phyloP scores from a whole-genome alignment of 2,113 vertebrate genomes.

The Ciconia stormi region DNA sequence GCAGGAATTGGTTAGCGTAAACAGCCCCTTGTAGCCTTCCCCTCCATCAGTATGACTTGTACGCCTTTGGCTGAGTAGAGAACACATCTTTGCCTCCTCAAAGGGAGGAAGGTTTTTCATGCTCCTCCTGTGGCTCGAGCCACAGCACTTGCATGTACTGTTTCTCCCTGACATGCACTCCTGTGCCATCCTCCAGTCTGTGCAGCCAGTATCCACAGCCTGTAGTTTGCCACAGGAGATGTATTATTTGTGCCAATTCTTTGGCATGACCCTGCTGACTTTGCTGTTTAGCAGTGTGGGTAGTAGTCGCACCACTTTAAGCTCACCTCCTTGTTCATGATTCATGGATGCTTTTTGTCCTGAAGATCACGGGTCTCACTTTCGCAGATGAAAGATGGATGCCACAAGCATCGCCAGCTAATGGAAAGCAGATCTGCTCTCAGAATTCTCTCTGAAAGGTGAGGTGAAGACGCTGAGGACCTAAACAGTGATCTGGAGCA shows the following conservation, averaged over 20 bases:
- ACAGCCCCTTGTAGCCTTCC: not conserved
- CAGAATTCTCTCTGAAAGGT: not conserved
- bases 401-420: not conserved
- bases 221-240: not conserved
- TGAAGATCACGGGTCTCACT: not conserved
- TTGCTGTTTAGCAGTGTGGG: not conserved
- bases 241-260: not conserved
- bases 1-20: not conserved
- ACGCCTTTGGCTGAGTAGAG: not conserved
- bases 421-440: not conserved
- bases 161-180: not conserved
- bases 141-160: not conserved
- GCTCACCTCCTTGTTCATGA: not conserved
- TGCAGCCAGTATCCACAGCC: not conserved
- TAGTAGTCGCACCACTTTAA: not conserved
- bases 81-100: not conserved
- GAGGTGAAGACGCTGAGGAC: not conserved
- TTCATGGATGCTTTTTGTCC: not conserved
- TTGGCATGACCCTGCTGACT: not conserved
- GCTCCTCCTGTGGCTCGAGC: not conserved
- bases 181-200: not conserved
- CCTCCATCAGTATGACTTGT: too few relatives aligned
- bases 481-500: not conserved
- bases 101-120: not conserved
- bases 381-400: not conserved